Base-by-base conservation (phyloP, 1,140 invertebrate species). In the Aphaenogaster ashmeadi region DNA sequence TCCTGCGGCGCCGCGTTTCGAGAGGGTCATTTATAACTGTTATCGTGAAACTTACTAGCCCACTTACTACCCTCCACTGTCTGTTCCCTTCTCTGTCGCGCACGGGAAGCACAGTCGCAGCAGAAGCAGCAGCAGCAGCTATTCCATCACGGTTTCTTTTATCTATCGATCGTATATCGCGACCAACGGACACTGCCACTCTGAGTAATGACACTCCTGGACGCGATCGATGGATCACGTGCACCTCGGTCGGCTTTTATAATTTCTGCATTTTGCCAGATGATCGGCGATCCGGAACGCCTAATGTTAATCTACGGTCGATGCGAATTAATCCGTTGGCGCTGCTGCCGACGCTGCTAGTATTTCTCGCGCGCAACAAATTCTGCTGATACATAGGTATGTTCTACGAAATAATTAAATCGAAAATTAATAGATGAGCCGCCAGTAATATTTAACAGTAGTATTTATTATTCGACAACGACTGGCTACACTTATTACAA, bases 21-120 rank as follows among this genome's bases (percentile, higher is more conserved):
- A 91, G 90, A 91, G 90, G 87, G 90, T 91, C 90, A 91, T 91
- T 91, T 91, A 91, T 91, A 91, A 91, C 90, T 91, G 90, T 91
- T 91, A 91, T 90, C 90, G 90, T 52, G 90, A 91, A 90, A 91
- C 90, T 91, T 91, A 91, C 90, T 91, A 91, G 90, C 89, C 90
- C 90, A 91, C 90, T 91, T 91, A 91, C 90, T 90, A 90, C 89
- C 86, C 89, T 88, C 71, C 75, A 21, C 88, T 90, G 89, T 91
- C 89, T 90, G 71, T 90, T 62, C 86, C 56, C 62, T 56, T 67
- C 77, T 54, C 86, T 64, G 27, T 69, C 47, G 52, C 56, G 15
- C 38, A 21, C 69, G 54, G 72, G 87, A 56, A 89, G 71, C 62
- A 71, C 47, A 52, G 41, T 66, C 71, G 56, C 44, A 21, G 18